Base-by-base conservation (phyloP, 2,888 invertebrate species). In the Lasioglossum marginatum region DNA sequence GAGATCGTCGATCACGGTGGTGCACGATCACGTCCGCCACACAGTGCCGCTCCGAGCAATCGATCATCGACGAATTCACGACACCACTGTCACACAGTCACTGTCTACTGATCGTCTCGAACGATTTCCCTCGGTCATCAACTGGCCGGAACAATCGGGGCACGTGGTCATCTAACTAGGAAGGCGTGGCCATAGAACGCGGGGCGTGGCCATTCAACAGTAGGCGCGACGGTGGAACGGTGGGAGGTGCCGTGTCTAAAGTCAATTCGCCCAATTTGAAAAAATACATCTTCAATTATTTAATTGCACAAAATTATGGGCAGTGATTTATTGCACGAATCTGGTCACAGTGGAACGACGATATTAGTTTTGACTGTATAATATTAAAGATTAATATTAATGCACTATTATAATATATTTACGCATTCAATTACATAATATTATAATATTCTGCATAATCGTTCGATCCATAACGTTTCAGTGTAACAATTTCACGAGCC, bases 41-140 rank as follows among this genome's bases (percentile, higher is more conserved):
- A 23, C 76, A 45, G 34, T 43, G 63, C 60, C 68, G 52, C 48
- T 57, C 70, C 52, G n/a, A 19, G 31, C 19, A 66, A 75, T 78
- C 82, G 70, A 12, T 66, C 52, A 77, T 77, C 83, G 74, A 43
- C 48, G 72, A 43, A 60, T n/a, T 12, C 34, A 60, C 68, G 40
- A 23, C 66, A 34, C 66, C 68, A 68, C 68, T 23, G 12, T 37
- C 68, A 12, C 40, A 68, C 68, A 12, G 23, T 37, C 68, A 68
- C 68, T 40, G 68, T 40, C 68, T 68, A 68, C 40, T 31, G 37
- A 23, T 34, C 34, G 34, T 68, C 31, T 23, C 23, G 66, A 34
- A 23, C 8, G 34, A 68, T 34, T 37, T 37, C 10, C 40, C 37
- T n/a, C 40, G 40, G 10, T n/a, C 34, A 34, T 40, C 23, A 68